Base-by-base conservation (phyloP, 2,888 invertebrate species). In the Tachina lurida region DNA sequence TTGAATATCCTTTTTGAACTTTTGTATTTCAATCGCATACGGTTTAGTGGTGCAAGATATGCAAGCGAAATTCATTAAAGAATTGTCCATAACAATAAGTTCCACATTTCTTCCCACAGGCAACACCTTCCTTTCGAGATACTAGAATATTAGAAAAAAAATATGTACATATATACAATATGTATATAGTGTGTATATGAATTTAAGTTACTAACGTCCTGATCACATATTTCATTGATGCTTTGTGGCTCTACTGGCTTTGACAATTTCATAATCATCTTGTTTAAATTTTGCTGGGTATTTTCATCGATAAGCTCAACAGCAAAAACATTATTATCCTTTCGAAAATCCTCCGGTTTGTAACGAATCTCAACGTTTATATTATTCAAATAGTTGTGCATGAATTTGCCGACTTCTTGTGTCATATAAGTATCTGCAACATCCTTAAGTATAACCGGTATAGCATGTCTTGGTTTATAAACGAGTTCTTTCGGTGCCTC, bases 81-180 rank as follows among this genome's bases (percentile, higher is more conserved):
- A 89, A 80, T 91, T 92, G 70, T 93, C 92, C 90, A 91, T 91
- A 8, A 93, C 88, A 47, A 91, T 85, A 54, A 92, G 39, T 62
- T 90, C 84, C 2, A 91, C 79, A 63, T 89, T 88, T 12, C 89
- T 89, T 3, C 91, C 92, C 10, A 82, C 84, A 1, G 90, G 90
- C 76, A 92, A 80, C 2, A 77, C 68, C 9, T 89, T 84, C 9
- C 89, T 87, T 13, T 87, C 65, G 13, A 92, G 83, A 80, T 87
- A 88, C 92, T 92, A 52, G 5, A 83, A 75, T 62, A 31, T 7
- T 31, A 31, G 5, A 7, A 31, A 12, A 4, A 45, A 68, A 62
- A 19, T 60, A 8, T n/a, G 19, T 45, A 41, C n/a, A 41, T 17
- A 43, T 22, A 84, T 70, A 58, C 22, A 54, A 17, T 62, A 10